Conservation (phyloP, 2,888 invertebrate species). For the Rhingia rostrata region DNA sequence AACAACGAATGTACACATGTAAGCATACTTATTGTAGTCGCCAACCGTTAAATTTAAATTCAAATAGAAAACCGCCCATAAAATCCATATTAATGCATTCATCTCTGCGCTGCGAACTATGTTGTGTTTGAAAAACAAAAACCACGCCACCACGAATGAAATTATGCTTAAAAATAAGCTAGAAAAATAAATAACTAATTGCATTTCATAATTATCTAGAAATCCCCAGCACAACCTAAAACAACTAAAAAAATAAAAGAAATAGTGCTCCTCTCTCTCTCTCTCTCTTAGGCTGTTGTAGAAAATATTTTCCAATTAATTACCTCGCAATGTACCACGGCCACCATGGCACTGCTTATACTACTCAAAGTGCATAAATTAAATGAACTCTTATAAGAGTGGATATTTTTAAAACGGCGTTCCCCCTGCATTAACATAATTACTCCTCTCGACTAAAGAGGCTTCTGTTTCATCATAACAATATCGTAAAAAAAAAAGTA, state of each 20-base stretch:
- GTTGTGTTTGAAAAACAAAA: slow-evolving; percentile 6
- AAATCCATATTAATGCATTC: slow-evolving; percentile 19
- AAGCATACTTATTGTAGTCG: neutral
- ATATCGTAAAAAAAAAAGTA: slow-evolving; percentile 24
- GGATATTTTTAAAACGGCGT: slow-evolving; percentile 54
- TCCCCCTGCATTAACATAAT: slow-evolving; percentile 68
- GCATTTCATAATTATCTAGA: slow-evolving; percentile 55
- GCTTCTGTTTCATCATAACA: slow-evolving; percentile 36
- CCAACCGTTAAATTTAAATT: slow-evolving; percentile 21
- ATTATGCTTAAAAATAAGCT: slow-evolving; percentile 25
- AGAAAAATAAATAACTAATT: slow-evolving; percentile 39
- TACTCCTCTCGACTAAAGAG: slow-evolving; percentile 52
- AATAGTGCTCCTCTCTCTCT: neutral
- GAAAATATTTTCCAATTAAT: slow-evolving; percentile 71
- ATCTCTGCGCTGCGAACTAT: neutral
- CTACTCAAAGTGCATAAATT: slow-evolving; percentile 56
- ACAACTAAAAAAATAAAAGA: slow-evolving; percentile 17
- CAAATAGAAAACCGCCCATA: slow-evolving; percentile 12
- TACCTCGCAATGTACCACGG: slow-evolving; percentile 48
- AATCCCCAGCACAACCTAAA: slow-evolving; percentile 20
- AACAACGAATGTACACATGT: neutral
- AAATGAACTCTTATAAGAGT: slow-evolving; percentile 32
- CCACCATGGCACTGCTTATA: slow-evolving; percentile 48
- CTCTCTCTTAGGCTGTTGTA: slow-evolving; percentile 10
- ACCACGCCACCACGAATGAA: slow-evolving; percentile 8